These are phyloP conservation scores for Chitala chitala DNA, from an alignment of 2,113 vertebrate species.

Conservation along the genomic window DNA sequence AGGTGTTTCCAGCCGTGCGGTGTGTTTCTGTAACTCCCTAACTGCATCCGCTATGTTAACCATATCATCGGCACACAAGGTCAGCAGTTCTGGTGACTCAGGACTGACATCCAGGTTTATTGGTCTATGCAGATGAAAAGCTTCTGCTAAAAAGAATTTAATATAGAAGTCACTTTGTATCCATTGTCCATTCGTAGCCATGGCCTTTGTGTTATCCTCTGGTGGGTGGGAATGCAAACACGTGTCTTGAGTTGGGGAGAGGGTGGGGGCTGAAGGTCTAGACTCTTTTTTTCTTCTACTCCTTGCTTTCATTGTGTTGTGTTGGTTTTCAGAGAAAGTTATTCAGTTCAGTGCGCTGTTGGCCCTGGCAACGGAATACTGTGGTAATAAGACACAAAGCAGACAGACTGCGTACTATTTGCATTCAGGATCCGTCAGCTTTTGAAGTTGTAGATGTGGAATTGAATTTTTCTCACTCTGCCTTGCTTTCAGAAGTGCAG, in stretches of 20 bases:
- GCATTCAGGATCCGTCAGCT: slow-evolving; percentile 29
- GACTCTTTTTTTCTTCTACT: not conserved
- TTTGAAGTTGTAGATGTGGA: slow-evolving; percentile 29
- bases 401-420: slow-evolving; percentile 30
- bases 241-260: not conserved
- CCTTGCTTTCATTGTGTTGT: slow-evolving; percentile 24
- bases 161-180: not conserved
- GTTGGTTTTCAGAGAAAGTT: slow-evolving; percentile 10
- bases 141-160: too few species aligned
- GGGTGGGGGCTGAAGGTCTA: slow-evolving; percentile 19
- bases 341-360: slow-evolving; percentile 16
- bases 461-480: slow-evolving; percentile 24
- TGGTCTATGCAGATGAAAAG: too few species aligned
- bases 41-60: too few species aligned
- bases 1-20: too few species aligned
- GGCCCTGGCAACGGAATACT: slow-evolving; percentile 17
- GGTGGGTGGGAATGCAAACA: not conserved
- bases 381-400: slow-evolving; percentile 29
- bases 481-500: slow-evolving; percentile 7
- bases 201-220: not conserved
- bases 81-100: too few species aligned
- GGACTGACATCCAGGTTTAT: too few species aligned
- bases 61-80: too few species aligned
- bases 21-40: too few species aligned
- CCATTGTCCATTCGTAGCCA: not conserved